A percentile compares a stretch with the other conserved stretches of the same genome.
Conservation (phyloP, 2,797 vertebrate genomes). For the Syngnathus acus region DNA sequence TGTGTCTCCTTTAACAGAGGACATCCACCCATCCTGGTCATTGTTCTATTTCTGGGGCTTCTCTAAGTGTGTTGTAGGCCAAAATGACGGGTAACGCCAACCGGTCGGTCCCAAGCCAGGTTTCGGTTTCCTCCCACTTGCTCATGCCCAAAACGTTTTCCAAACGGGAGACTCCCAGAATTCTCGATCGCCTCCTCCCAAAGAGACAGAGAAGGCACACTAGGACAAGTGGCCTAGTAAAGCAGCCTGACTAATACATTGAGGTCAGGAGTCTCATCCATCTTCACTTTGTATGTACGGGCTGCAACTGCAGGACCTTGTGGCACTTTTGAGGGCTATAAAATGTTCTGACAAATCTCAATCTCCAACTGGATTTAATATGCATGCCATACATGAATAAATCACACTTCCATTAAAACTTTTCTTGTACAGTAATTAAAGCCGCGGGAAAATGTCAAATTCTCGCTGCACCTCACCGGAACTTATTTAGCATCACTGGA, state of each 20-base stretch:
- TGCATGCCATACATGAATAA: not conserved
- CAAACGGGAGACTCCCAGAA: constrained; percentile 27
- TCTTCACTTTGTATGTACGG: not conserved
- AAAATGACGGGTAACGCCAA: constrained; percentile 18
- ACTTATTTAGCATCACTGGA: not conserved
- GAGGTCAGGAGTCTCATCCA: constrained; percentile 2
- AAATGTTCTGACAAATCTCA: not conserved
- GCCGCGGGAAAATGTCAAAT: not conserved
- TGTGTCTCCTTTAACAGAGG: not conserved
- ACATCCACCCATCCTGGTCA: constrained; percentile 17
- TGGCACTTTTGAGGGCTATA: not conserved
- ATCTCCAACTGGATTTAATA: not conserved
- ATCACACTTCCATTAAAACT: not conserved
- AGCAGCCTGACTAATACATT: constrained; percentile 2
- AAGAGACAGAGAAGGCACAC: constrained; percentile 3
- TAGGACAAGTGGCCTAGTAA: not conserved
- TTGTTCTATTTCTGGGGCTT: constrained; percentile 25
- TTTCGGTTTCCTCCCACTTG: constrained; percentile 29
- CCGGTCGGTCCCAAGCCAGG: constrained; percentile 25
- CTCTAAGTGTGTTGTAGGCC: constrained; percentile 26
- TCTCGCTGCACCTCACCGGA: not conserved
- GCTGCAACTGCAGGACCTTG: not conserved
- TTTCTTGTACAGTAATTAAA: not conserved
- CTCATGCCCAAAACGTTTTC: constrained; percentile 26
- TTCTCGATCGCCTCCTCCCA: constrained; percentile 10